phyloP scores from a whole-genome alignment of 1,140 invertebrate species.

The Paralvinella palmiformis region DNA sequence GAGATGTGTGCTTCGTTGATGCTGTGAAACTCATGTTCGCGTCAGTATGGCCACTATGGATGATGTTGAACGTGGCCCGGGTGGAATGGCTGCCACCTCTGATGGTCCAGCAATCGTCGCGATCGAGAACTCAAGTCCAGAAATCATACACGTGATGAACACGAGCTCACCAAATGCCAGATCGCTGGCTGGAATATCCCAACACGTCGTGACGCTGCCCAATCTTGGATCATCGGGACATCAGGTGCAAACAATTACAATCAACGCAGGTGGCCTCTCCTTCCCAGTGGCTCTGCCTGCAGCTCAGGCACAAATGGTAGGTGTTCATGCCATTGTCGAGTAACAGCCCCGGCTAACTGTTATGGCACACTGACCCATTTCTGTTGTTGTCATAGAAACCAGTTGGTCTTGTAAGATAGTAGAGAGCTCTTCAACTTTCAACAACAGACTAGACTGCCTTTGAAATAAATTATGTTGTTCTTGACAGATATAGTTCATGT shows the following conservation, averaged over 20 bases:
- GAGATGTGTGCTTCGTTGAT: not conserved
- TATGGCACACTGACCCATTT: too few species aligned
- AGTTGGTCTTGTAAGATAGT: too few species aligned
- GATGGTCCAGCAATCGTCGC: slow-evolving; percentile 10
- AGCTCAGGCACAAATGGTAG: not conserved
- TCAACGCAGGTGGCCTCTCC: slow-evolving; percentile 28
- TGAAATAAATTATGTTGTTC: too few species aligned
- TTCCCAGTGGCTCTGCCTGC: slow-evolving; percentile 21
- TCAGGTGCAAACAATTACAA: slow-evolving; percentile 31
- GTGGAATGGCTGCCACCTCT: not conserved
- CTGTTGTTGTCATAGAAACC: too few species aligned
- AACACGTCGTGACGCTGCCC: slow-evolving; percentile 8
- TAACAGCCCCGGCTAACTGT: too few species aligned
- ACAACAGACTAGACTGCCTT: too few species aligned
- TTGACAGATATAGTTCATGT: too few species aligned
- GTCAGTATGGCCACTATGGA: not conserved
- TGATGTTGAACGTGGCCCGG: not conserved
- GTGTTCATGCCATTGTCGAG: too few species aligned
- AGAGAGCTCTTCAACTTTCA: too few species aligned
- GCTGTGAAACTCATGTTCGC: not conserved
- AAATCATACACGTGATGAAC: slow-evolving; percentile 37
- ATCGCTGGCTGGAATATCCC: slow-evolving; percentile 15
- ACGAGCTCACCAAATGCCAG: slow-evolving; percentile 15
- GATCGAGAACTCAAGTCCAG: slow-evolving; percentile 27
- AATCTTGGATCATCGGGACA: not conserved